Evolutionary conservation across 2,113 vertebrate genomes (phyloP).

Genomic region (Lampris megalopsis): DNA sequence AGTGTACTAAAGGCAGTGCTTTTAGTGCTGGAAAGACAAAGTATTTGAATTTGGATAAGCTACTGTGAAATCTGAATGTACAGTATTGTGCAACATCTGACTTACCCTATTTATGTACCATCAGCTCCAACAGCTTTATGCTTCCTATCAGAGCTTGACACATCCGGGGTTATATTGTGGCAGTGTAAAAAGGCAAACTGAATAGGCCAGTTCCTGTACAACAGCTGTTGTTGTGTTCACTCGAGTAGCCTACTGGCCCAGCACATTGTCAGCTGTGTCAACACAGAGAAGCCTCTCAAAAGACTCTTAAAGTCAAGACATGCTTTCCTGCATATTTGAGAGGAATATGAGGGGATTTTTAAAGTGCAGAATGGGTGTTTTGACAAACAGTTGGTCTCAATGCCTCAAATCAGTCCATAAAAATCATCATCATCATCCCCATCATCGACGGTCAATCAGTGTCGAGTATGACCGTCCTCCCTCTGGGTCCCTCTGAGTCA

Average conservation of each 20-base stretch:
- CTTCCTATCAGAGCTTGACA: constrained; percentile 2
- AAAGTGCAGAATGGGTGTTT: too few relatives aligned
- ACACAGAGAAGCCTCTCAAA: too few relatives aligned
- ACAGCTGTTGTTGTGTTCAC: neutral
- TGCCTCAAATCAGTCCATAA: too few relatives aligned
- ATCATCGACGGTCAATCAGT: too few relatives aligned
- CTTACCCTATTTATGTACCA: neutral
- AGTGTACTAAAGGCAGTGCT: neutral
- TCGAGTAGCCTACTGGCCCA: neutral
- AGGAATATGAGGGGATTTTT: too few relatives aligned
- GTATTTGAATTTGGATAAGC: constrained; percentile 4
- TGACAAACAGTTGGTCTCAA: too few relatives aligned
- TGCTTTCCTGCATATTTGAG: constrained; percentile 9
- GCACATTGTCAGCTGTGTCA: constrained; percentile 1
- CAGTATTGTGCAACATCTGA: neutral
- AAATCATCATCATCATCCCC: too few relatives aligned
- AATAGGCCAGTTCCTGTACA: neutral
- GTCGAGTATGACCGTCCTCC: too few relatives aligned
- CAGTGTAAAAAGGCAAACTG: neutral
- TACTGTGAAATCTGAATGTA: constrained; percentile 7
- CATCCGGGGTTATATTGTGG: neutral
- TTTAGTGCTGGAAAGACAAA: neutral
- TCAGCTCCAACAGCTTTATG: neutral
- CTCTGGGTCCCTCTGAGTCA: too few relatives aligned
- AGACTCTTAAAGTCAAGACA: constrained; percentile 1